These are phyloP conservation scores for Phthorimaea operculella DNA, from an alignment of 1,140 invertebrate species.

Conservation along the genomic window DNA sequence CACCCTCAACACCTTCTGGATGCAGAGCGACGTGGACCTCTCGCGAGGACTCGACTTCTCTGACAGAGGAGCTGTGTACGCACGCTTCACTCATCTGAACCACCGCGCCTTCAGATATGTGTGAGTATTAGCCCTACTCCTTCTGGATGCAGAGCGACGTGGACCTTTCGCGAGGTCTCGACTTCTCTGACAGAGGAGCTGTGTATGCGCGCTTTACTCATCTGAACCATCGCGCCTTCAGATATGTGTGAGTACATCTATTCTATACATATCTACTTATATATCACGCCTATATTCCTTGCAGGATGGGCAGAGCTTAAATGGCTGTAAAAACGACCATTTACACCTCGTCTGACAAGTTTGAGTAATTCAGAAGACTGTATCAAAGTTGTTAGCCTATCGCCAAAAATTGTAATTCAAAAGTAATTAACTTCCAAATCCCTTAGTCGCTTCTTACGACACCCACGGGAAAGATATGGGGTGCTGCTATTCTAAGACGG, in stretches of 20 bases:
- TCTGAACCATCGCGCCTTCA: conserved; percentile 73
- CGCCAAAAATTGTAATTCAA: too few relatives aligned
- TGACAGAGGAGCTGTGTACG: conserved; percentile 65
- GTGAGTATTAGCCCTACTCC: conserved; percentile 62
- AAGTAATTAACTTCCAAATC: too few relatives aligned
- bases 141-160: conserved; percentile 73
- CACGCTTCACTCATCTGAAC: conserved; percentile 74
- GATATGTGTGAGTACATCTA: conserved; percentile 68
- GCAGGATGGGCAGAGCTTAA: too few relatives aligned
- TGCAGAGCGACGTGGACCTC: conserved; percentile 71
- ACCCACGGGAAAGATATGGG: too few relatives aligned
- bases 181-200: conserved; percentile 69
- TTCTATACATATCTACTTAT: too few relatives aligned
- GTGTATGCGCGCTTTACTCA: conserved; percentile 72
- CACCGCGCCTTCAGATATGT: conserved; percentile 72
- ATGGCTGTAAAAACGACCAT: too few relatives aligned
- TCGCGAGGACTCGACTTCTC: conserved; percentile 73
- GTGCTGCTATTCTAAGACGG: too few relatives aligned
- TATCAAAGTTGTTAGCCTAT: too few relatives aligned
- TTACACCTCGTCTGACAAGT: too few relatives aligned
- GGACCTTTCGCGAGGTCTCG: conserved; percentile 71
- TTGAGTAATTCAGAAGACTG: too few relatives aligned
- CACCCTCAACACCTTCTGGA: conserved; percentile 70
- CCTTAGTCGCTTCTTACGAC: too few relatives aligned
- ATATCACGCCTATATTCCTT: too few relatives aligned